Base-by-base conservation (phyloP, 2,113 vertebrate species). In the Oryzias curvinotus region DNA sequence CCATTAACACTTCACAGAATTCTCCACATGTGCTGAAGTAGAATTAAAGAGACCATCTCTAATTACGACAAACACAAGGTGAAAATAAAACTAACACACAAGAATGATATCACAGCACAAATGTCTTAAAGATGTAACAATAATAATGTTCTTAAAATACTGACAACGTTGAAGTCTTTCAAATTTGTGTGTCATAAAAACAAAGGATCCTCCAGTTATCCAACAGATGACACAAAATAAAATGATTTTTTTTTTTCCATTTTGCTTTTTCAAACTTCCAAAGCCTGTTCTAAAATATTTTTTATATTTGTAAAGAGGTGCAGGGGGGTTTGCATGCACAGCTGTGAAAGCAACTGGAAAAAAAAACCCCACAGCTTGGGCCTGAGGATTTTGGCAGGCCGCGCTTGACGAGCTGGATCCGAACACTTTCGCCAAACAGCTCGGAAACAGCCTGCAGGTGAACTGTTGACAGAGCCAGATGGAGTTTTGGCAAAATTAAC, bases 1-100 rank as follows among this genome's bases (percentile, higher is more conserved):
- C 95, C 95, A 98, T 98, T 98, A 98, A 97, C 95, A 98, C 96
- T 94, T 95, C 95, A 97, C 95, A 98, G 97, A 96, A 96, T 98
- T 97, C 94, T 93, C 94, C 92, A 96, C 95, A 96, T 96, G 96
- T 96, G 97, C 95, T 93, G 95, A 94, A 93, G 95, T 92, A 94
- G 94, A 96, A 97, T 96, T 98, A 97, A 96, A 96, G 94, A 94
- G 80, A 94, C 95, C 93, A 94, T 91, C 94, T 96, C 95, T 97
- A 96, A 98, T 96, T 95, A 96, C 95, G 95, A 96, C 94, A 96
- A 98, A 89, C 93, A 93, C 87, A 67, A 94, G 93, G 95, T 94
- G 94, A 95, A 93, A 94, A 93, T 55, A 71, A 61, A 51, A 62
- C 68, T 68, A 19, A 76, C 67, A 51, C 43, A 61, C 60, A 52